phyloP scores from a whole-genome alignment of 2,797 vertebrate genomes.

The Spondyliosoma cantharus region DNA sequence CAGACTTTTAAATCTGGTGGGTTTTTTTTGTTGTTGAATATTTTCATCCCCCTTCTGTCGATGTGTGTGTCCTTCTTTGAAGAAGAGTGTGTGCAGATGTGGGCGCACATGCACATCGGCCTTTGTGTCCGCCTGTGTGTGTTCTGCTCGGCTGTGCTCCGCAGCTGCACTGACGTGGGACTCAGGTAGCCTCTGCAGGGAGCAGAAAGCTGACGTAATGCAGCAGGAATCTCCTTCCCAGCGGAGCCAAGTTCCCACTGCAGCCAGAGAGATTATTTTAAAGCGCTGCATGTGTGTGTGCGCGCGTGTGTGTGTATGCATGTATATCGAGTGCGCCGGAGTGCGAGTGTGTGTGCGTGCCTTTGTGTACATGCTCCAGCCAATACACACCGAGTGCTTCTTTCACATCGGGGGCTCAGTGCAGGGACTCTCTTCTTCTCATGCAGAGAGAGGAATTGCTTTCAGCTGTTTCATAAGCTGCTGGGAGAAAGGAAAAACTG shows the following conservation, averaged over 20 bases:
- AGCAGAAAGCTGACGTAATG: slow-evolving; percentile 78
- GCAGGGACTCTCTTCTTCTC: slow-evolving; percentile 61
- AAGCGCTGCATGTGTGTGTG: slow-evolving; percentile 21
- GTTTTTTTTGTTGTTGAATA: background rate
- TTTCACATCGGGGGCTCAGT: slow-evolving; percentile 65
- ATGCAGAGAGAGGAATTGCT: slow-evolving; percentile 73
- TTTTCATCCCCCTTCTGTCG: background rate
- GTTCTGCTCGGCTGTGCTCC: slow-evolving; percentile 49
- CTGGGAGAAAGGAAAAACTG: slow-evolving; percentile 39
- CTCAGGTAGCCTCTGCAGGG: slow-evolving; percentile 73
- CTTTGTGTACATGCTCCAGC: slow-evolving; percentile 44
- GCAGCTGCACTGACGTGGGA: slow-evolving; percentile 57
- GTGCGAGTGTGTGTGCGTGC: background rate
- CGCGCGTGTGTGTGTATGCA: background rate
- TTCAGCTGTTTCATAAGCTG: slow-evolving; percentile 78
- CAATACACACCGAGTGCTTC: slow-evolving; percentile 55
- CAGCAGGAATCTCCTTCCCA: slow-evolving; percentile 80
- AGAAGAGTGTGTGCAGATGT: slow-evolving; percentile 18
- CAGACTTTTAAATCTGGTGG: background rate
- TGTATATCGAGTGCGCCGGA: slow-evolving; percentile 6
- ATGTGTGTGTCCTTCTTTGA: background rate
- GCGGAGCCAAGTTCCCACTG: slow-evolving; percentile 71
- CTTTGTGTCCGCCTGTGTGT: slow-evolving; percentile 26
- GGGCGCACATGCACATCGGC: background rate
- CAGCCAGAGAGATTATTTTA: slow-evolving; percentile 64